phyloP scores from a whole-genome alignment of 2,888 invertebrate genomes.

The Chymomyza fuscimana region DNA sequence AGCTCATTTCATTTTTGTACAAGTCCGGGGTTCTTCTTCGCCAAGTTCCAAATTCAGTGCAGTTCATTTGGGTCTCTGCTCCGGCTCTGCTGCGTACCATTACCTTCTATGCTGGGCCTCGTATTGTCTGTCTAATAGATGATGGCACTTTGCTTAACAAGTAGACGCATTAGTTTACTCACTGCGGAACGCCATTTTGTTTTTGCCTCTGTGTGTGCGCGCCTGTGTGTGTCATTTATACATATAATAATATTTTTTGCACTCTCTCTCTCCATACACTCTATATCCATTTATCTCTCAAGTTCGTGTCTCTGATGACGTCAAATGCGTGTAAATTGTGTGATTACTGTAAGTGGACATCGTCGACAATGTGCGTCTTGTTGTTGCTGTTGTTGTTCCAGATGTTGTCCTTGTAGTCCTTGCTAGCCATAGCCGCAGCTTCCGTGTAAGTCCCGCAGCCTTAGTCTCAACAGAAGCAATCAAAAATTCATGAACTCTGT shows the following conservation, averaged over 20 bases:
- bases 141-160: conserved; percentile 74
- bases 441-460: not conserved
- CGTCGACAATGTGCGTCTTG: not conserved
- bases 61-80: conserved; percentile 39
- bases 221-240: not conserved
- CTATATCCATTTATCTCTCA: not conserved
- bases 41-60: conserved; percentile 28
- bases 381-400: not conserved
- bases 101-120: conserved; percentile 26
- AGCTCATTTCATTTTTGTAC: conserved; percentile 3
- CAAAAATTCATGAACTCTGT: conserved; percentile 2
- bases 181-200: conserved; percentile 42
- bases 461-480: not conserved
- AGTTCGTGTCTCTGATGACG: conserved; percentile 28
- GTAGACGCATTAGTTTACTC: conserved; percentile 72
- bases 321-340: conserved; percentile 70
- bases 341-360: conserved; percentile 65
- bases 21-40: not conserved
- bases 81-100: conserved; percentile 16
- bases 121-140: conserved; percentile 67
- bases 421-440: not conserved
- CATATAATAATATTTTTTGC: conserved; percentile 4
- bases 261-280: not conserved
- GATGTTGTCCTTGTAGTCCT: not conserved
- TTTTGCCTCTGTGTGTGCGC: not conserved